Base-by-base conservation (phyloP, 2,888 invertebrate species). In the Tuta absoluta region DNA sequence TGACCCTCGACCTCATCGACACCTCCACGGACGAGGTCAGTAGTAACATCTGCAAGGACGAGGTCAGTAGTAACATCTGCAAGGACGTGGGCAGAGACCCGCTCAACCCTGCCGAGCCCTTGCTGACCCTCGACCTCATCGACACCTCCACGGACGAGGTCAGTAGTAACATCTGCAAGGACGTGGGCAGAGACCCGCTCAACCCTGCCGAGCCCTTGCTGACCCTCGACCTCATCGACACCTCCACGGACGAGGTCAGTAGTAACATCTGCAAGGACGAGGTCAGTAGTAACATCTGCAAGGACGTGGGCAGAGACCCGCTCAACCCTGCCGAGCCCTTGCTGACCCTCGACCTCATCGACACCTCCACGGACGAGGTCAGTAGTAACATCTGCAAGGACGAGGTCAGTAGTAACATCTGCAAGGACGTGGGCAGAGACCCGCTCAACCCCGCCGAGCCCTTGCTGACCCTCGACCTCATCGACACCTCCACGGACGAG, bases 1-100 rank as follows among this genome's bases (percentile, higher is more conserved):
- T 96, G 28, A 93, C 93, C 24, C 83, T 97, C 64, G 93, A 93
- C 72, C 90, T 96, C 48, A 94, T 96, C 64, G 96, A 96, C 76
- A 95, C 95, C 0, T 93, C 94, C 38, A 93, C 94, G 0, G 90
- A 93, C 7, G 92, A 93, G 48, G 33, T 33, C 4, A 33, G 33
- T 3, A 4, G 8, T 33, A 10, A 33, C 8, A 10, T 10, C 33
- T n/a, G n/a, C n/a, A n/a, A n/a, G n/a, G n/a, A n/a, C n/a, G n/a
- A n/a, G n/a, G n/a, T n/a, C n/a, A n/a, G n/a, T n/a, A n/a, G n/a
- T n/a, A n/a, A n/a, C 0, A 81, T 94, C 59, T 92, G 96, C 62
- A 92, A 93, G 68, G 92, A 94, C 21, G 92, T 94, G 10, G 93
- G 93, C 65, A 89, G 89, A 53, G 95, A 95, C 73, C 92, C 93